phyloP scores from a whole-genome alignment of 1,140 invertebrate species.

The Drosophila virilis region DNA sequence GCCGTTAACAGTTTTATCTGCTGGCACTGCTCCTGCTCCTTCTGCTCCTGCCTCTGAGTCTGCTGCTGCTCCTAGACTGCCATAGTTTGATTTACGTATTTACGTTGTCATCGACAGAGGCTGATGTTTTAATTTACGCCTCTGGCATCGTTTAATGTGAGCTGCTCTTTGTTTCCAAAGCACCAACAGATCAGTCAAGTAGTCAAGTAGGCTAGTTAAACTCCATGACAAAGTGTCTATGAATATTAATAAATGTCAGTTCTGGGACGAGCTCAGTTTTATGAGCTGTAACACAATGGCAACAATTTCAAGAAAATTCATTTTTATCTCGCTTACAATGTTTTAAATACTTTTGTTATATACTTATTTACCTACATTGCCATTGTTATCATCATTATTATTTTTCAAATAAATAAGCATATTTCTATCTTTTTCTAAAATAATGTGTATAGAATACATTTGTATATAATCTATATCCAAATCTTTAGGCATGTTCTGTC shows the following conservation, averaged over 20 bases:
- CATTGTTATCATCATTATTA: neutral
- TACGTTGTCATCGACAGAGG: conserved; percentile 31
- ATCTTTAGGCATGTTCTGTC: conserved; percentile 42
- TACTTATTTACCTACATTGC: neutral
- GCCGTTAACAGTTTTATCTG: conserved; percentile 48
- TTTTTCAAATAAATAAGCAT: neutral
- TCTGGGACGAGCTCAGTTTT: neutral
- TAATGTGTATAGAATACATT: neutral
- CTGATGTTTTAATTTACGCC: conserved; percentile 50
- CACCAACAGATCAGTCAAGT: conserved; percentile 12
- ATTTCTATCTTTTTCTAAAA: neutral
- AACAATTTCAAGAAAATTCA: too few species aligned
- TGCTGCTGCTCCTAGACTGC: neutral
- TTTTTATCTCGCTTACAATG: too few species aligned
- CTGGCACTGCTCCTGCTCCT: conserved; percentile 14
- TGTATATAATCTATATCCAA: conserved; percentile 22
- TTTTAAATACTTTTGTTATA: too few species aligned
- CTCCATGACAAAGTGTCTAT: neutral
- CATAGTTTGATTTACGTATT: conserved; percentile 39
- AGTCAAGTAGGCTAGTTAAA: conserved; percentile 17
- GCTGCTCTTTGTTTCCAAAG: neutral
- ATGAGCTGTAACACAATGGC: neutral
- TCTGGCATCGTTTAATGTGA: conserved; percentile 21
- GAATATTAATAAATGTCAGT: conserved; percentile 1
- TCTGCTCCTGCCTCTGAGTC: conserved; percentile 9